Base-by-base conservation (phyloP, 64 coral and sea anemone species). In the Montipora efflorescens region DNA sequence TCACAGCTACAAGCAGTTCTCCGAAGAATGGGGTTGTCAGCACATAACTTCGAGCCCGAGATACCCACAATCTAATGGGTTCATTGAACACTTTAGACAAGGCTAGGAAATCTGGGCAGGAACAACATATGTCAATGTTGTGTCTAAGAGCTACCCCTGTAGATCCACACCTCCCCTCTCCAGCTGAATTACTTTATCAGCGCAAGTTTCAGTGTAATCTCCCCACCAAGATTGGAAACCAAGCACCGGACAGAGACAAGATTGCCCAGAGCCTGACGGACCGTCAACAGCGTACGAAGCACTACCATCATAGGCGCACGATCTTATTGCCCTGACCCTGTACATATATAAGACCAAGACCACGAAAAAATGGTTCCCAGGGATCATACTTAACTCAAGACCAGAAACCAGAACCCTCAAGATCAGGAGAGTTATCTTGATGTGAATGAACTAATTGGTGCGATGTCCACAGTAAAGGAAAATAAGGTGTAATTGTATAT, bases 61-160 rank as follows among this genome's bases (percentile, higher is more conserved):
- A 70, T 91, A 81, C 89, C 78, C 89, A 81, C 44, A 90, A 16
- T 79, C 75, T 14, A 90, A 80, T 48, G 89, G 89, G 44, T 61
- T 46, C 6, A 71, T 71, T 18, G 84, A 87, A 22, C 55, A 80
- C 76, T 6, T 14, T 81, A 5, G 7, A 62, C 48, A 82, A 90
- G 21, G 88, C 59, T 76, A 2, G n/a, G 43, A 72, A 87, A 20
- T 87, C 83, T 87, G 69, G 69, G 18, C 7, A 77, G 21, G 59
- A 80, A 44, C 23, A n/a, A 7, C 0, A 7, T 43, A 67, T 74
- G 66, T 13, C 87, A 77, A 48, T 90, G 52, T 50, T 90, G 20
- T 50, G 71, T 58, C 59, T 67, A 18, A 71, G 90, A 72, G 74
- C 80, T 50, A 92, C 79, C 1, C 79, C 90, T 14, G 14, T 92